These are phyloP conservation scores for Argyrosomus japonicus DNA, from an alignment of 2,113 vertebrate genomes.

Conservation along the genomic window DNA sequence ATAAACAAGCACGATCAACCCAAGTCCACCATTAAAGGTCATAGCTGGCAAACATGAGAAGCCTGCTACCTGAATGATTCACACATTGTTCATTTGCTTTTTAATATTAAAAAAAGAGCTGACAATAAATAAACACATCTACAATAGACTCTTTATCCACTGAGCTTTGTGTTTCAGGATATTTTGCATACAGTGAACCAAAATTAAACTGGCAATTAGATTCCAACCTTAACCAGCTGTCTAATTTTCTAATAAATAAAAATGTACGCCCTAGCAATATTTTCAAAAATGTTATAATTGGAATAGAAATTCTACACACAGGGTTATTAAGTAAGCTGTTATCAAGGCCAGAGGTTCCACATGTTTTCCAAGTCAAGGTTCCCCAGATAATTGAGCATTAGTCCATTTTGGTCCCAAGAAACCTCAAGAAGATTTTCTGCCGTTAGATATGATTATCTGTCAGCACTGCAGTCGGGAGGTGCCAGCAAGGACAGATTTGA, in stretches of 20 bases:
- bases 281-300: not conserved
- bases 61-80: not conserved
- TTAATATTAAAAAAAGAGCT: no score
- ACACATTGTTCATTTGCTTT: not conserved
- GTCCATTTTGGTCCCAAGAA: constrained; percentile 21
- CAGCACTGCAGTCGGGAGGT: constrained; percentile 19
- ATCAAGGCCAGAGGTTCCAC: not conserved
- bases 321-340: not conserved
- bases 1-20: no score
- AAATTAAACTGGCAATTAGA: not conserved
- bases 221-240: not conserved
- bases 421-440: not conserved
- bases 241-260: not conserved
- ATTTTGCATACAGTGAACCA: not conserved
- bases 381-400: constrained; percentile 15
- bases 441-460: constrained; percentile 38
- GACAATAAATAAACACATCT: no score
- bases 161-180: not conserved
- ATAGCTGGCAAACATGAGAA: not conserved
- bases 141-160: not conserved
- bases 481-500: constrained; percentile 28
- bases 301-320: not conserved
- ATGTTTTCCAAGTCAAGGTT: not conserved
- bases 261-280: not conserved
- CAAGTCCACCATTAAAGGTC: not conserved